Evolutionary conservation across 2,113 vertebrate species (phyloP).

Genomic region (Neoarius graeffei): DNA sequence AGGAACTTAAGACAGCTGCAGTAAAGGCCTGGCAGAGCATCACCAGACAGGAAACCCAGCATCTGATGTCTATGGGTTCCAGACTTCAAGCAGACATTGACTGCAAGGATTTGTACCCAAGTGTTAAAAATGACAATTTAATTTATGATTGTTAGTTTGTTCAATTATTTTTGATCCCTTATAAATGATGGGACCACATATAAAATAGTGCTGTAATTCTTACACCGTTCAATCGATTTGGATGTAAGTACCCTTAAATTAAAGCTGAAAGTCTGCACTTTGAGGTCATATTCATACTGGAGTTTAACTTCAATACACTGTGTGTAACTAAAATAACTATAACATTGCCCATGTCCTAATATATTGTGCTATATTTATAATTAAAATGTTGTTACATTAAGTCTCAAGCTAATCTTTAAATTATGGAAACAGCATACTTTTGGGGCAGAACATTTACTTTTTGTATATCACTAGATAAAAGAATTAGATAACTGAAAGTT

Average conservation of each 20-base stretch:
- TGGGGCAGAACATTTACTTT: not conserved
- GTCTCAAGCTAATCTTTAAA: not conserved
- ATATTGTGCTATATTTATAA: not conserved
- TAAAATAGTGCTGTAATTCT: not conserved
- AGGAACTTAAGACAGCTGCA: not conserved
- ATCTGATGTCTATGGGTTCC: not conserved
- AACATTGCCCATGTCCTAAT: not conserved
- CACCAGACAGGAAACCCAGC: no score
- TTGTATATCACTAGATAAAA: not conserved
- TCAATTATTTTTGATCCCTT: not conserved
- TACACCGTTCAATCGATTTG: not conserved
- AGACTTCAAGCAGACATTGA: not conserved
- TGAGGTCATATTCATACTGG: not conserved
- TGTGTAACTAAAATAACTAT: not conserved
- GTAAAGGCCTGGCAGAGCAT: no score
- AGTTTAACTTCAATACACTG: not conserved
- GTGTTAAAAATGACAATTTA: not conserved
- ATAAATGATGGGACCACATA: not conserved
- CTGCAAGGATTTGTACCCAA: not conserved
- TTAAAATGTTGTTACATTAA: not conserved
- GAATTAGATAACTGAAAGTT: not conserved
- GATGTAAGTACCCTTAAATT: not conserved
- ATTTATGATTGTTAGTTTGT: no score
- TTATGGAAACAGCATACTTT: not conserved
- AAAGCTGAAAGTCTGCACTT: not conserved